Conservation (phyloP, 2,113 vertebrate species). For the Sceloporus tristichus region DNA sequence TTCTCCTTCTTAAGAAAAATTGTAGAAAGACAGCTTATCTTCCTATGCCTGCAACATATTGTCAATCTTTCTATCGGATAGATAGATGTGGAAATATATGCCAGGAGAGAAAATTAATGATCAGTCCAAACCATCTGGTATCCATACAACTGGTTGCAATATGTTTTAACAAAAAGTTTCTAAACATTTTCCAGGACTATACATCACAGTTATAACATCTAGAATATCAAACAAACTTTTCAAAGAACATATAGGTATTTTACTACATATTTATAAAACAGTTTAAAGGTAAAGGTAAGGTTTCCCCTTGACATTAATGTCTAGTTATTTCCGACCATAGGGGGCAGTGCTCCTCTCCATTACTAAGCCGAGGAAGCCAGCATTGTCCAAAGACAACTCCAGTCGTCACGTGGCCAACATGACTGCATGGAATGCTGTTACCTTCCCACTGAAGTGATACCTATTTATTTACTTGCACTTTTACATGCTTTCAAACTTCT, state of each 20-base stretch:
- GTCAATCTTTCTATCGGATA: neutral
- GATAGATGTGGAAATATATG: neutral
- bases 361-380: no score
- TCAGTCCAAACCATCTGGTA: conserved; percentile 13
- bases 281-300: no score
- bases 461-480: no score
- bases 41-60: neutral
- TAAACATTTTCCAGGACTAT: conserved; percentile 15
- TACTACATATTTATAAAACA: conserved; percentile 6
- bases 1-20: neutral
- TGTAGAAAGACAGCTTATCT: neutral
- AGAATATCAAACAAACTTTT: conserved; percentile 23
- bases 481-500: no score
- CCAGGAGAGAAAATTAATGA: neutral
- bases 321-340: no score
- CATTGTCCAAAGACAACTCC: no score
- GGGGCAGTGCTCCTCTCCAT: no score
- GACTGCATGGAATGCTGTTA: no score
- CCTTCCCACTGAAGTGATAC: no score
- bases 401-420: no score
- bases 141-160: conserved; percentile 19
- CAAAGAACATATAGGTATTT: conserved; percentile 19
- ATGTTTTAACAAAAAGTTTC: neutral
- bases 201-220: neutral
- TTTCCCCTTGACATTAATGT: no score